Conservation (phyloP, 2,797 vertebrate genomes). For the Sebastolobus altivelis region DNA sequence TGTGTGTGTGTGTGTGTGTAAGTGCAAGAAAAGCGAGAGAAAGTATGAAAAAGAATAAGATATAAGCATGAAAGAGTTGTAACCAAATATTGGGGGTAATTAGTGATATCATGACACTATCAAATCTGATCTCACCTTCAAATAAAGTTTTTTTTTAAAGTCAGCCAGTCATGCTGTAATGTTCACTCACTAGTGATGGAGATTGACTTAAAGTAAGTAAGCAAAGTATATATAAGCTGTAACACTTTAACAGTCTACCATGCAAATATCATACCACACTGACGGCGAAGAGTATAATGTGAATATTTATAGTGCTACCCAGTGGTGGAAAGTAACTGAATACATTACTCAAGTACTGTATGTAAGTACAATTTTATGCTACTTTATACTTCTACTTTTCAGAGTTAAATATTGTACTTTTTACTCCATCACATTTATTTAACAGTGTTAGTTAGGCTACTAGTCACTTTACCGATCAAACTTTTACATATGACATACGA, state of each 20-base stretch:
- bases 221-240: neutral
- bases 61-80: neutral
- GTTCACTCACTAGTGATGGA: neutral
- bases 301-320: neutral
- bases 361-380: neutral
- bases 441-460: neutral
- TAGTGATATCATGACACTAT: neutral
- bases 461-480: neutral
- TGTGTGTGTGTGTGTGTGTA: slow-evolving; percentile 1
- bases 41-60: neutral
- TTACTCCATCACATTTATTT: neutral
- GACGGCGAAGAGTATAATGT: neutral
- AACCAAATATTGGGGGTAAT: neutral
- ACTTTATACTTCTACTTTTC: neutral
- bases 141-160: neutral
- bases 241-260: neutral
- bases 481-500: neutral
- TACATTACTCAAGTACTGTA: neutral
- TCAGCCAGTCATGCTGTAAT: neutral
- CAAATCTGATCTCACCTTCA: neutral
- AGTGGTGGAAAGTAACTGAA: neutral
- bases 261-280: neutral
- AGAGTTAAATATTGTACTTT: neutral
- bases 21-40: slow-evolving; percentile 21
- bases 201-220: neutral